Evolutionary conservation across 2,797 vertebrate species (phyloP), one percentile per base, ranked within the genome.

Genomic region (Muraenolepis orangiensis): DNA sequence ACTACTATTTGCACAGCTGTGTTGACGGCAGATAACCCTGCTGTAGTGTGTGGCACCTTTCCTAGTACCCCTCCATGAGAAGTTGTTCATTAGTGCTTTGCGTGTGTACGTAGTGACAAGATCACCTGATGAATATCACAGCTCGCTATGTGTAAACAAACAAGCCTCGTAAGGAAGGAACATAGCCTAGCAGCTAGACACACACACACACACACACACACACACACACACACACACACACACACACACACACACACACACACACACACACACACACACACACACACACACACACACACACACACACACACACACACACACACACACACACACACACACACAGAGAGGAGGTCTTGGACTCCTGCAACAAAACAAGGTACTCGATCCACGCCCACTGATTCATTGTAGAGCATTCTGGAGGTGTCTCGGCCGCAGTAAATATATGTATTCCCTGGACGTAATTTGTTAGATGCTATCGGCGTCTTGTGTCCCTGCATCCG

Each of bases 401-500:
- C 66, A 67, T 20, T 67, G 29, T 67, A 31, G n/a, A 67, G 16
- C 18, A 67, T 18, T 31, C 66, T 67, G 66, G 66, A 67, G 26
- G 29, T 29, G 30, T 16, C 66, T 29, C 66, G 6, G 26, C 29
- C 30, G 28, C 71, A 40, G 31, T 23, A 2, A 14, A 61, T 32
- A n/a, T 72, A 36, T 23, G 28, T n/a, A 38, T 3, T 64, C 75
- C 72, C 67, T 75, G 75, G 72, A 72, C 70, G 77, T 38, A 75
- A 81, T 77, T 74, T 76, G 20, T 64, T 23, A 30, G 18, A 61
- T 77, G 84, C 80, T 88, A 30, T 31, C 28, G 4, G 16, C 12
- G 86, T 78, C 76, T 70, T 29, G 29, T 73, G 12, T 72, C 0
- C 70, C 29, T 69, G 42, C 84, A 71, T 78, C 61, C 70, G 76